phyloP scores from a whole-genome alignment of 2,888 invertebrate species.

The Tipula lateralis region DNA sequence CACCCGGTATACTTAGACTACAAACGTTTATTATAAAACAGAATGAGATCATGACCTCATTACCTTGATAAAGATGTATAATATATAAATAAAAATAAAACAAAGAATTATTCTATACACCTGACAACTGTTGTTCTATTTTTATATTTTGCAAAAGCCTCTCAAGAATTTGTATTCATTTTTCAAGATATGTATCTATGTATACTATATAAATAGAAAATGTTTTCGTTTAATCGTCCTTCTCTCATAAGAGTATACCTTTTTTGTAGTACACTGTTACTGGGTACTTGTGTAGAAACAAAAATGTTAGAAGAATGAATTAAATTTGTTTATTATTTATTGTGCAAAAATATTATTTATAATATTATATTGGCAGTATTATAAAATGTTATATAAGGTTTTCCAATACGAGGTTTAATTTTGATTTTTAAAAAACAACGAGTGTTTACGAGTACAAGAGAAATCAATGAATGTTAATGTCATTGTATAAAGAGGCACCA shows the following conservation, averaged over 20 bases:
- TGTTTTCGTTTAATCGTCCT: neutral
- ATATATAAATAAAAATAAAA: neutral
- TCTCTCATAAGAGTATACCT: neutral
- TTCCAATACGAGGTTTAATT: no score
- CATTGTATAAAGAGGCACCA: no score
- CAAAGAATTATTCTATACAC: neutral
- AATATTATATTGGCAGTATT: no score
- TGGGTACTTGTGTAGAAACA: no score
- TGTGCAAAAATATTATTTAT: no score
- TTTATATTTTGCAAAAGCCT: neutral
- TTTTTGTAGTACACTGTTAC: neutral
- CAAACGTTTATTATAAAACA: neutral
- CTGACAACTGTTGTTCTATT: neutral
- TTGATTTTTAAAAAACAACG: no score
- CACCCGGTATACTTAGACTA: neutral
- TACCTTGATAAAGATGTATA: neutral
- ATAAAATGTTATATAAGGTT: no score
- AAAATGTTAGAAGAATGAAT: no score
- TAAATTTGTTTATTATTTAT: no score
- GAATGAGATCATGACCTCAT: neutral
- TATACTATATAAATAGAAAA: neutral
- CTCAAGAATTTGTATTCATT: neutral
- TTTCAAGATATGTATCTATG: neutral
- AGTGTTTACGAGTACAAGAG: no score
- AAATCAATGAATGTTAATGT: no score